These are phyloP conservation scores for Oophaga sylvatica DNA, from an alignment of 2,797 vertebrate genomes.

Conservation along the genomic window DNA sequence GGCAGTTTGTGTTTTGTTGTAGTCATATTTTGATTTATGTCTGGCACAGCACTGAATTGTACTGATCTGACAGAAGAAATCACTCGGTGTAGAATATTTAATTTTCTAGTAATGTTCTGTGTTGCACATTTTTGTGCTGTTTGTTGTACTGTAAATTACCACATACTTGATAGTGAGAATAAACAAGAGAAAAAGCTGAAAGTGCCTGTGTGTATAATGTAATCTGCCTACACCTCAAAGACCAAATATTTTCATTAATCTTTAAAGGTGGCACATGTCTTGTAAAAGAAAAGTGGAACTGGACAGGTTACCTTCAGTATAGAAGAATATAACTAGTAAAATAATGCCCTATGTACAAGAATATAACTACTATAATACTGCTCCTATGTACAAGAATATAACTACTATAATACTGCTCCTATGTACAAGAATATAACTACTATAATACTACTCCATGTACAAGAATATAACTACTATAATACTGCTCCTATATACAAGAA, in stretches of 20 bases:
- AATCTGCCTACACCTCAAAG: too few species aligned
- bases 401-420: not conserved
- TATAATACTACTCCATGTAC: not conserved
- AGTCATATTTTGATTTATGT: slow-evolving; percentile 57
- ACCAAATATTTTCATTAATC: too few species aligned
- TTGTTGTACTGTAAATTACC: slow-evolving; percentile 82
- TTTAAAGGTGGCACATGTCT: too few species aligned
- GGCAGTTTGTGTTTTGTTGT: slow-evolving; percentile 76
- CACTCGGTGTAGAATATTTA: slow-evolving; percentile 76
- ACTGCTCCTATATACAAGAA: not conserved
- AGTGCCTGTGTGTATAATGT: not conserved
- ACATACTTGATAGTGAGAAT: slow-evolving; percentile 89
- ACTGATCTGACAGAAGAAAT: slow-evolving; percentile 72
- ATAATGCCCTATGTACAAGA: slow-evolving; percentile 1
- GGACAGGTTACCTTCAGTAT: too few species aligned
- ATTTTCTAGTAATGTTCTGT: slow-evolving; percentile 71
- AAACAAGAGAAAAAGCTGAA: slow-evolving; percentile 70
- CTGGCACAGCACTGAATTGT: slow-evolving; percentile 75
- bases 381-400: slow-evolving; percentile 6
- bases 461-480: slow-evolving; percentile 19
- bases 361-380: slow-evolving; percentile 18
- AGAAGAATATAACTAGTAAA: slow-evolving; percentile 7
- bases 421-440: slow-evolving; percentile 12
- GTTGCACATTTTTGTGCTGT: slow-evolving; percentile 79
- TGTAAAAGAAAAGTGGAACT: too few species aligned